Percentiles rank a stretch among this genome's conserved stretches.
Conservation (phyloP, 2,888 invertebrate genomes). For the Sceliomorpha sp. region DNA sequence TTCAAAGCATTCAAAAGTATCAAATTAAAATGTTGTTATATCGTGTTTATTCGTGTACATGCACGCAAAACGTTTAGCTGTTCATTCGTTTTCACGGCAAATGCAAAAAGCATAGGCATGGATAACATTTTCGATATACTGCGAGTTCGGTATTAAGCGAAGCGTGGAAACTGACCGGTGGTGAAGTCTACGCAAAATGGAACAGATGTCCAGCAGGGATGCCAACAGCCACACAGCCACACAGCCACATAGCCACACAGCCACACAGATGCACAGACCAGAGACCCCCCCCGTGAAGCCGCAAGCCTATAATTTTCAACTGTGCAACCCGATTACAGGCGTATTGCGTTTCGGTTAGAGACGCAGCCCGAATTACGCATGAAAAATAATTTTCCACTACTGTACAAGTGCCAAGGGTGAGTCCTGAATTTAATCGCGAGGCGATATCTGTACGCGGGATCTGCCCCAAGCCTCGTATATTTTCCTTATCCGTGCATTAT, state of each 20-base stretch:
- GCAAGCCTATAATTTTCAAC: constrained; percentile 47
- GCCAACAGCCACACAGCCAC: constrained; percentile 21
- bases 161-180: constrained; percentile 8
- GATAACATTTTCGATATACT: constrained; percentile 3
- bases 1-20: too few relatives aligned
- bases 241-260: neutral
- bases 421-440: constrained; percentile 46
- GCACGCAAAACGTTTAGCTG: constrained; percentile 1
- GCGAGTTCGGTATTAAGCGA: constrained; percentile 1
- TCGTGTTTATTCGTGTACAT: neutral
- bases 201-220: constrained; percentile 45
- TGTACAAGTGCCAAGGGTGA: constrained; percentile 20
- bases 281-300: constrained; percentile 22
- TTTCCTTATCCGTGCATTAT: constrained; percentile 19
- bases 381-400: constrained; percentile 47
- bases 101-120: constrained; percentile 4
- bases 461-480: constrained; percentile 21
- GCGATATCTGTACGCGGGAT: constrained; percentile 33
- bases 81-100: constrained; percentile 1
- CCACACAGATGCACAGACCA: too few relatives aligned
- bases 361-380: constrained; percentile 34
- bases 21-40: too few relatives aligned
- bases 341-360: constrained; percentile 48
- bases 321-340: constrained; percentile 54
- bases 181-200: constrained; percentile 26